Percentiles rank a stretch among this genome's conserved stretches.
These are phyloP conservation scores for Xyrichtys novacula DNA, from an alignment of 2,797 vertebrate genomes.

Conservation along the genomic window DNA sequence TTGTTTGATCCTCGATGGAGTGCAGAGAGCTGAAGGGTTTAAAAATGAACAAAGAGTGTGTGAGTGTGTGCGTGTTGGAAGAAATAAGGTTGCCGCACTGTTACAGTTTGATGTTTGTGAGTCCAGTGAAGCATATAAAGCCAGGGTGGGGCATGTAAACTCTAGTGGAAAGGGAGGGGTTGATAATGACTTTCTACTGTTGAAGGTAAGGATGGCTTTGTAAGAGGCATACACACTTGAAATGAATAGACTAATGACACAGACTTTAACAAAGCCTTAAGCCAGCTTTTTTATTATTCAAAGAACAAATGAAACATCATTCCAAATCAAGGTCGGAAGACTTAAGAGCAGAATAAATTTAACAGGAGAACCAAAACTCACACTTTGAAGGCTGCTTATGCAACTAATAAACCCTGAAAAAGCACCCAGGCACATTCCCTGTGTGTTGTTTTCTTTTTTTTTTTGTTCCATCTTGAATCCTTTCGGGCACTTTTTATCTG, in stretches of 20 bases:
- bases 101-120: conserved; percentile 44
- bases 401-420: not conserved
- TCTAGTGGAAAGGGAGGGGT: not conserved
- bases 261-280: not conserved
- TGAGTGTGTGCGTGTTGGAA: conserved; percentile 4
- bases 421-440: not conserved
- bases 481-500: not conserved
- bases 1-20: conserved; percentile 70
- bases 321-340: not conserved
- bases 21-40: conserved; percentile 55
- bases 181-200: conserved; percentile 9
- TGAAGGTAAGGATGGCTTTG: not conserved
- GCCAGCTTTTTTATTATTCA: not conserved
- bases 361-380: not conserved
- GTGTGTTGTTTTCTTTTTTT: too few relatives aligned
- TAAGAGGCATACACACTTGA: not conserved
- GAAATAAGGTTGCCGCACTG: conserved; percentile 29
- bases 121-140: conserved; percentile 33
- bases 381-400: not conserved
- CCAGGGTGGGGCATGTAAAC: conserved; percentile 23
- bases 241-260: not conserved
- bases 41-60: conserved; percentile 36
- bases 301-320: not conserved
- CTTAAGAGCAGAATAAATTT: not conserved
- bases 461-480: not conserved